Conservation (phyloP, 2,888 invertebrate genomes). For the Sarcophaga caerulescens region DNA sequence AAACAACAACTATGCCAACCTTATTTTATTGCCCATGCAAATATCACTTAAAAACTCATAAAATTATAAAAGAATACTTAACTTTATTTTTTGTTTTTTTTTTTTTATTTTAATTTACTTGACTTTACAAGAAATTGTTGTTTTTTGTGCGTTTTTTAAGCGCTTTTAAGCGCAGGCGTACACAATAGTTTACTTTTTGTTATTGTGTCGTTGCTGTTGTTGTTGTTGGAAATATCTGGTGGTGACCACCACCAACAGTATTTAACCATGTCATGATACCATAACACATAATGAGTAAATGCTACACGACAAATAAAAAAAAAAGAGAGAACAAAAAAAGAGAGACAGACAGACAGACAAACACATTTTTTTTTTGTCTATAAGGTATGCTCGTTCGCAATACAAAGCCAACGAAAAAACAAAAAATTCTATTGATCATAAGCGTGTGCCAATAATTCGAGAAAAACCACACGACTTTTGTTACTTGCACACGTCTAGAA, state of each 20-base stretch:
- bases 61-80: constrained; percentile 62
- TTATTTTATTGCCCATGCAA: constrained; percentile 46
- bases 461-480: constrained; percentile 65
- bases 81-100: neutral
- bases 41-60: constrained; percentile 67
- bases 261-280: constrained; percentile 16
- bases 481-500: constrained; percentile 43
- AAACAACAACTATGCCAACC: constrained; percentile 32
- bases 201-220: no score
- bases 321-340: neutral
- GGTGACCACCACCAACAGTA: constrained; percentile 59
- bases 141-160: neutral
- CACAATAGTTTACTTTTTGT: constrained; percentile 28
- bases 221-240: neutral
- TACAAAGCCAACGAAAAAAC: neutral
- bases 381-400: neutral
- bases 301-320: constrained; percentile 26
- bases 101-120: neutral
- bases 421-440: constrained; percentile 63
- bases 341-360: neutral
- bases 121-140: no score
- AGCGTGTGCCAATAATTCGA: constrained; percentile 67
- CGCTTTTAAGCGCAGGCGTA: constrained; percentile 63
- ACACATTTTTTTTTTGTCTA: neutral
- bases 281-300: constrained; percentile 41